These are phyloP conservation scores for Xyliphius kryptos DNA, from an alignment of 2,113 vertebrate genomes.

Conservation along the genomic window DNA sequence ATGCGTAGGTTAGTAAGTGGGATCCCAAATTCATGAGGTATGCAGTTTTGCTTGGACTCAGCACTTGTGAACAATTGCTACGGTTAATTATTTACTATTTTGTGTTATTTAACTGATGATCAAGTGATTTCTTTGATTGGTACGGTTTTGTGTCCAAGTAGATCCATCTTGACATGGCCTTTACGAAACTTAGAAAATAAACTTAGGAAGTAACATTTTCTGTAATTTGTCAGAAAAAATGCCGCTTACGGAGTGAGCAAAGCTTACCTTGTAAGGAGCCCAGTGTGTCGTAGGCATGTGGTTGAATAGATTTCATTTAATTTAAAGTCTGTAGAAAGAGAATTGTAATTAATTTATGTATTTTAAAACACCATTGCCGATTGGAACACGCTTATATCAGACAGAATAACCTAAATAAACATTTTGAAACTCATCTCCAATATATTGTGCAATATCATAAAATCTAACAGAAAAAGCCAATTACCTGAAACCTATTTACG, in stretches of 20 bases:
- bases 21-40: conserved; percentile 69
- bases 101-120: conserved; percentile 87
- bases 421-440: too few relatives aligned
- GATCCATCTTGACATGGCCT: neutral
- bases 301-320: conserved; percentile 49
- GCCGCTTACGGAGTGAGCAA: conserved; percentile 55
- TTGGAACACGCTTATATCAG: too few relatives aligned
- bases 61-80: conserved; percentile 63
- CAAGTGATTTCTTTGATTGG: conserved; percentile 53
- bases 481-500: too few relatives aligned
- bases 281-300: conserved; percentile 49
- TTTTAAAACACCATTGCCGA: neutral
- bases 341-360: neutral
- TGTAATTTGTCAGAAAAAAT: conserved; percentile 33
- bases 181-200: conserved; percentile 13
- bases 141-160: too few relatives aligned
- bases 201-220: neutral
- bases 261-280: conserved; percentile 58
- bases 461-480: too few relatives aligned
- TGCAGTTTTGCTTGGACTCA: conserved; percentile 76
- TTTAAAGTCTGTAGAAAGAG: conserved; percentile 52
- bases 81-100: conserved; percentile 89
- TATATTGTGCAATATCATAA: too few relatives aligned
- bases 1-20: conserved; percentile 83
- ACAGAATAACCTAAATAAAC: neutral